These are phyloP conservation scores for Conops quadrifasciatus DNA, from an alignment of 2,888 invertebrate genomes.

Conservation along the genomic window DNA sequence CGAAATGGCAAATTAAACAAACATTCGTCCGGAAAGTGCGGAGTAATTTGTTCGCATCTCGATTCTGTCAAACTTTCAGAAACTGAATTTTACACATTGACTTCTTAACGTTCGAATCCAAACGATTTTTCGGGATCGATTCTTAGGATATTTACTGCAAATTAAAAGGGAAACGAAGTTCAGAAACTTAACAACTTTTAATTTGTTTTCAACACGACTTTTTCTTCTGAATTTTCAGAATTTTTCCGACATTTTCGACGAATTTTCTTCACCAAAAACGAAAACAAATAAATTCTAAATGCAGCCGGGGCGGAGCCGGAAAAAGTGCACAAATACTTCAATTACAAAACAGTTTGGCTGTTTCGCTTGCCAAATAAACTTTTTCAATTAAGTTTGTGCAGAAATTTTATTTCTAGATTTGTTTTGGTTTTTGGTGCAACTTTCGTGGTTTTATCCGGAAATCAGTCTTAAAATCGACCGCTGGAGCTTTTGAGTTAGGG, in stretches of 20 bases:
- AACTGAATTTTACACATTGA: slow-evolving; percentile 15
- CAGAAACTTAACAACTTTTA: slow-evolving; percentile 36
- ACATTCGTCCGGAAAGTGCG: not conserved
- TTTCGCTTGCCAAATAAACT: slow-evolving; percentile 35
- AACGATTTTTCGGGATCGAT: not conserved
- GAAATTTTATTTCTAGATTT: slow-evolving; percentile 28
- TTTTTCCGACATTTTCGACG: too few species aligned
- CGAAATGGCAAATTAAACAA: not conserved
- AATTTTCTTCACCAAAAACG: slow-evolving; percentile 31
- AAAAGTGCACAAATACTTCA: not conserved
- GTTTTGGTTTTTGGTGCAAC: slow-evolving; percentile 1
- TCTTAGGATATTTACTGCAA: slow-evolving; percentile 1
- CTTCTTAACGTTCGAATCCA: slow-evolving; percentile 3
- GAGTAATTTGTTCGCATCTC: slow-evolving; percentile 2
- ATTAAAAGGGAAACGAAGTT: slow-evolving; percentile 26
- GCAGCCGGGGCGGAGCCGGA: not conserved
- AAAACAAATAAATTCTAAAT: slow-evolving; percentile 32
- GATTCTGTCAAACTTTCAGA: slow-evolving; percentile 8
- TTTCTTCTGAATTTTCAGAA: too few species aligned
- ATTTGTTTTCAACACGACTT: slow-evolving; percentile 39
- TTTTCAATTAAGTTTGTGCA: slow-evolving; percentile 37
- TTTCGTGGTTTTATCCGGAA: slow-evolving; percentile 17
- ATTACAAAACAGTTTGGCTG: slow-evolving; percentile 14
- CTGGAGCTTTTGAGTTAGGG: too few species aligned
- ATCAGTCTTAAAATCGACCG: not conserved